These are phyloP conservation scores for Tetrax tetrax DNA, from an alignment of 2,113 vertebrate genomes.

Conservation along the genomic window DNA sequence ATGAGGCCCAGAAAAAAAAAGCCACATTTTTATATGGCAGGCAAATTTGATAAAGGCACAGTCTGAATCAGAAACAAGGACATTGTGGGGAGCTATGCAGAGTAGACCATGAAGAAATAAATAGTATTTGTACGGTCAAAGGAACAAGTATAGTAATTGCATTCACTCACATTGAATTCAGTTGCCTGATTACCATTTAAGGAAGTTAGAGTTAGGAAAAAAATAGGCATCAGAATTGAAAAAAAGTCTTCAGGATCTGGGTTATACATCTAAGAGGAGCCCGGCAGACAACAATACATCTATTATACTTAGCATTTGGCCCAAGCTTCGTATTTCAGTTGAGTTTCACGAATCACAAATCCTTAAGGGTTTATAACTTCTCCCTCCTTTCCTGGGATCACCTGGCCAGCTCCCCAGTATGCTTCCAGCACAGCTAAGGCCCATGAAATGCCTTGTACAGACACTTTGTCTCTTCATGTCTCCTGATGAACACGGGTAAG, in stretches of 20 bases:
- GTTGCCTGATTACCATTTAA: neutral
- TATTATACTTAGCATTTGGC: neutral
- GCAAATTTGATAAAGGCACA: neutral
- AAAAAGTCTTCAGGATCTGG: neutral
- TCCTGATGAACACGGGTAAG: neutral
- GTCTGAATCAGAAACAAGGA: constrained; percentile 12
- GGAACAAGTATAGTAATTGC: neutral
- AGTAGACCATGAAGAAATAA: neutral
- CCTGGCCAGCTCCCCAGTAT: neutral
- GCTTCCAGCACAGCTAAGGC: neutral
- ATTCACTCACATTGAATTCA: neutral
- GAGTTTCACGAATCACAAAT: neutral
- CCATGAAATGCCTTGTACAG: neutral
- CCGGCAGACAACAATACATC: neutral
- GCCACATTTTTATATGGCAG: neutral
- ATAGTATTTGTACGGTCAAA: neutral
- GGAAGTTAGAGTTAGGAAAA: neutral
- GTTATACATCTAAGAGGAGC: neutral
- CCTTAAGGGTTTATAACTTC: neutral
- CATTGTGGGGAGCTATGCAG: neutral
- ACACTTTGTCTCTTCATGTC: neutral
- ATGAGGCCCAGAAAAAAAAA: constrained; percentile 6
- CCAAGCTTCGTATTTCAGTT: neutral
- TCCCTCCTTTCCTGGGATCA: neutral
- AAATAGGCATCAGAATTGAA: neutral